Base-by-base conservation (phyloP, 2,888 invertebrate species). In the Cyaniris semiargus region DNA sequence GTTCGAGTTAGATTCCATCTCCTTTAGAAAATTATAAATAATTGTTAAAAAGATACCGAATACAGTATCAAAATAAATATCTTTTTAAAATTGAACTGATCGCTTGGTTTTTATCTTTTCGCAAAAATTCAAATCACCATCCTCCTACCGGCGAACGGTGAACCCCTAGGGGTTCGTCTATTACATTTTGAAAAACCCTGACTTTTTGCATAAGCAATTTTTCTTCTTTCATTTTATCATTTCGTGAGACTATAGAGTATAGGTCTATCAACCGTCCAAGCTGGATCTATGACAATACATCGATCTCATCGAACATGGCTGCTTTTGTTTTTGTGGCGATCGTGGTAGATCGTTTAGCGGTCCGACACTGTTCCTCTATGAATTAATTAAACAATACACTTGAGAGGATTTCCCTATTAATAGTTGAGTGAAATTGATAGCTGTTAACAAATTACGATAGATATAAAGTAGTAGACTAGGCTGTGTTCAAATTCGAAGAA, bases 301-400 rank as follows among this genome's bases (percentile, higher is more conserved):
- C 53, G 53, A 74, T 71, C 34, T 6, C 3, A 38, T 74, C n/a
- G 23, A 74, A 74, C 27, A 74, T 74, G 74, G 74, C 74, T 27
- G 74, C 74, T 27, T 38, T 87, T 86, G 90, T 89, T 90, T 89
- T 89, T 92, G 92, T 87, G 93, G 93, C 87, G 85, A 66, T 27
- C 13, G 66, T 15, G 66, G 66, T 84, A 84, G 83, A 86, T 76
- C 89, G 86, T 90, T 93, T 93, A 91, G 83, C 81, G 88, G 48
- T 74, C 23, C 81, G 85, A 88, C 86, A 80, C 82, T 86, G 87
- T 92, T 90, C 87, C 86, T 88, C 89, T 83, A 83, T 83, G 81
- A 81, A 81, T 80, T 80, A 78, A 80, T 79, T 80, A 80, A 80
- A 75, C 78, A 79, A 76, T 78, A 77, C 58, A 38, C 38, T 44